A percentile compares a stretch with the other conserved stretches of the same genome.
Evolutionary conservation across 2,113 vertebrate species (phyloP).

Genomic region (Indri indri): DNA sequence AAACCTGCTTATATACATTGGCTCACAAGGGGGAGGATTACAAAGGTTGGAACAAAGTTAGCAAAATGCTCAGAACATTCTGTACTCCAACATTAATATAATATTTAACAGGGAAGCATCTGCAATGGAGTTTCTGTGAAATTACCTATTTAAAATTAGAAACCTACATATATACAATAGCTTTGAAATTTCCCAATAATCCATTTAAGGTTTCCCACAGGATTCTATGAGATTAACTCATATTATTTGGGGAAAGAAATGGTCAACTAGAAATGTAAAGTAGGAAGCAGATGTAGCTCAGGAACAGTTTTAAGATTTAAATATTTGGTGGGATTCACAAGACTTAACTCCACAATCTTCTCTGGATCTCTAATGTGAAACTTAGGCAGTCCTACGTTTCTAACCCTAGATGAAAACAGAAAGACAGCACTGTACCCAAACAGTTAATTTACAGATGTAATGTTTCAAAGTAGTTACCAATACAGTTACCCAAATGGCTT

Average conservation of each 20-base stretch:
- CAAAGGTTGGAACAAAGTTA: neutral
- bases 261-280: neutral
- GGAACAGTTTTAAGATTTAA: neutral
- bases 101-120: conserved; percentile 1
- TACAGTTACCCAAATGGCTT: neutral
- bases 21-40: neutral
- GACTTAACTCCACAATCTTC: neutral
- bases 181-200: conserved; percentile 9
- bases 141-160: conserved; percentile 22
- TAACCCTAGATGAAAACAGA: neutral
- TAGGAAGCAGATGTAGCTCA: neutral
- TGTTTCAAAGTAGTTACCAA: neutral
- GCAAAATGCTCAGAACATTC: conserved; percentile 4
- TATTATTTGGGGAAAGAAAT: neutral
- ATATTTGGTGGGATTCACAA: neutral
- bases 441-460: neutral
- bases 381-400: neutral
- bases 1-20: neutral
- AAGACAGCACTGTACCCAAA: neutral
- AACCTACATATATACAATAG: neutral
- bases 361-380: neutral
- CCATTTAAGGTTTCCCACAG: neutral
- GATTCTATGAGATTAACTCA: neutral
- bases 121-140: conserved; percentile 6
- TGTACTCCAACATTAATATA: neutral